These are phyloP conservation scores for Zoroaster sp. DNA, from an alignment of 53 echinoderm and acorn worm genomes.

Conservation along the genomic window DNA sequence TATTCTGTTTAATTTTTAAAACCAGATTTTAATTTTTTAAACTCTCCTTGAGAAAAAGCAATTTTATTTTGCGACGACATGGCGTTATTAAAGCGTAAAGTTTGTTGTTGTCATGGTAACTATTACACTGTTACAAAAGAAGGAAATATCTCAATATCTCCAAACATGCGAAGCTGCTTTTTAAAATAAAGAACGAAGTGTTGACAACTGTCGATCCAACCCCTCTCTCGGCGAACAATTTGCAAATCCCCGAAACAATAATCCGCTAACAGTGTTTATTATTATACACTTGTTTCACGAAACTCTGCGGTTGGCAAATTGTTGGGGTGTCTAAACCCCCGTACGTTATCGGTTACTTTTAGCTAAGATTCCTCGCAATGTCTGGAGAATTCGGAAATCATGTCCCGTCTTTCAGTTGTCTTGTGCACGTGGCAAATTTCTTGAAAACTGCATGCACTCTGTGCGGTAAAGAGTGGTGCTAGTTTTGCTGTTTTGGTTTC, in stretches of 20 bases:
- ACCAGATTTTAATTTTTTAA: too few species aligned
- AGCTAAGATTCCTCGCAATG: background rate
- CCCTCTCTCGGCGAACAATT: slow-evolving; percentile 16
- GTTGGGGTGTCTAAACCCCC: background rate
- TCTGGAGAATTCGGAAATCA: background rate
- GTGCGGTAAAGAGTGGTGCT: too few species aligned
- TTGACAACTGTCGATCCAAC: background rate
- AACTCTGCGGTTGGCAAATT: background rate
- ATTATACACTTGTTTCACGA: background rate
- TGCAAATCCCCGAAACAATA: slow-evolving; percentile 34
- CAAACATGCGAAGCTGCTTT: slow-evolving; percentile 6
- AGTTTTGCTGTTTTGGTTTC: background rate
- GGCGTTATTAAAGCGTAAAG: too few species aligned
- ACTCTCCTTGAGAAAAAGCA: too few species aligned
- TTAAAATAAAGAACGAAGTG: slow-evolving; percentile 34
- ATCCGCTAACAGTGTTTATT: slow-evolving; percentile 29
- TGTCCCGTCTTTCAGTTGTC: slow-evolving; percentile 27
- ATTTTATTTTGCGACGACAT: too few species aligned
- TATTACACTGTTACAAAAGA: background rate
- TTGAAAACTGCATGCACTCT: background rate
- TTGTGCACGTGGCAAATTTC: slow-evolving; percentile 15
- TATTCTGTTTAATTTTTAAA: too few species aligned
- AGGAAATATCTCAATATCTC: background rate
- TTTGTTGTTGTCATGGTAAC: too few species aligned
- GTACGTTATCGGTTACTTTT: slow-evolving; percentile 6